phyloP scores from a whole-genome alignment of 2,113 vertebrate genomes.

The Danionella cerebrum region DNA sequence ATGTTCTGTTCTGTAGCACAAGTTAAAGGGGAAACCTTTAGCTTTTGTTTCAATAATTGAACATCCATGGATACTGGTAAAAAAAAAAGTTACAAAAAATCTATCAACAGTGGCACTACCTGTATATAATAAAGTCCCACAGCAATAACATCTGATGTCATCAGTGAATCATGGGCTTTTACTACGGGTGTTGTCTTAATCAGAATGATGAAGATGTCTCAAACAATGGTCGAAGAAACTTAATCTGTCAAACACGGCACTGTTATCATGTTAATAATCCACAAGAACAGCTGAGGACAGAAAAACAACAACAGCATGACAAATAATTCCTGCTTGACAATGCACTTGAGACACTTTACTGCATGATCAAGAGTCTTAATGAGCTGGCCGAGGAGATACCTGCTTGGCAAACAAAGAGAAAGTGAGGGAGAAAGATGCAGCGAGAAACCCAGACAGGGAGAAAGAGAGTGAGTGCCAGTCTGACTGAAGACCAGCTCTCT shows the following conservation, averaged over 20 bases:
- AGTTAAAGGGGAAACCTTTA: too few species aligned
- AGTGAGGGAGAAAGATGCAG: too few species aligned
- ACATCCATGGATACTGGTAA: too few species aligned
- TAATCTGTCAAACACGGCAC: constrained; percentile 14
- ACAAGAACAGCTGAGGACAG: constrained; percentile 33
- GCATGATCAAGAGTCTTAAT: constrained; percentile 63
- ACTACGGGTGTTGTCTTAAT: background rate
- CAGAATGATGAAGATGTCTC: background rate
- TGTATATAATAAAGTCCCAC: background rate
- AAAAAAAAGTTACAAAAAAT: too few species aligned
- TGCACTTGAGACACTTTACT: constrained; percentile 57
- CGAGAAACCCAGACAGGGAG: constrained; percentile 42
- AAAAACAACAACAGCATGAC: constrained; percentile 37
- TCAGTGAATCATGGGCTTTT: background rate
- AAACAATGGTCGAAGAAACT: constrained; percentile 12
- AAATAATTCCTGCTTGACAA: constrained; percentile 55
- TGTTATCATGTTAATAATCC: constrained; percentile 32
- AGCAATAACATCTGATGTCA: background rate
- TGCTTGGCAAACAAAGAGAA: constrained; percentile 35
- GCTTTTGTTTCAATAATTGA: too few species aligned
- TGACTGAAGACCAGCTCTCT: constrained; percentile 45
- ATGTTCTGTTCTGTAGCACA: too few species aligned
- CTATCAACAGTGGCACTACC: background rate
- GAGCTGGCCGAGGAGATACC: constrained; percentile 59
- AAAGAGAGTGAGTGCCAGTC: constrained; percentile 37